phyloP scores from a whole-genome alignment of 2,797 vertebrate species.

The Anniella stebbinsi region DNA sequence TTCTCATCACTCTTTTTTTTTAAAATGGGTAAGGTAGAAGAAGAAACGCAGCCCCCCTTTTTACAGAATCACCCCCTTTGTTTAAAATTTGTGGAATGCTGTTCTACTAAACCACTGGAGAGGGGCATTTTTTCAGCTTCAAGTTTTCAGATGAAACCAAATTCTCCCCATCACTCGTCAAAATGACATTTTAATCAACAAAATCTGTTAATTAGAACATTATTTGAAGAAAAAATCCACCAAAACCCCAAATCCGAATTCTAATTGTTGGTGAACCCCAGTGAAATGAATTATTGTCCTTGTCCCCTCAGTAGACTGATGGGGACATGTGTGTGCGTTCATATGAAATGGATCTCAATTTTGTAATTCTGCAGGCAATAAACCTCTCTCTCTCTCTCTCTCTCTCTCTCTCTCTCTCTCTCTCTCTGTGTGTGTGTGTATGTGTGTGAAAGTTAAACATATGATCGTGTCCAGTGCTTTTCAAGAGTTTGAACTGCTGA shows the following conservation, averaged over 20 bases:
- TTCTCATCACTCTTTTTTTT: neutral
- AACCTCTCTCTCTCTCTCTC: too few relatives aligned
- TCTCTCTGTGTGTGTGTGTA: too few relatives aligned
- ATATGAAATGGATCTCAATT: neutral
- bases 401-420: too few relatives aligned
- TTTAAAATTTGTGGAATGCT: neutral
- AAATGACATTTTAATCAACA: constrained; percentile 24
- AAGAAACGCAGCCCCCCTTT: too few relatives aligned
- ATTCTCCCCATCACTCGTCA: neutral
- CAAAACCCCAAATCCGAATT: neutral
- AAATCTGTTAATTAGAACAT: constrained; percentile 4
- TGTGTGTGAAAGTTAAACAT: neutral
- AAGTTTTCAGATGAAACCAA: neutral
- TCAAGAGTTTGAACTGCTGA: neutral
- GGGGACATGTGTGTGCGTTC: neutral
- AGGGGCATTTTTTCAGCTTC: neutral
- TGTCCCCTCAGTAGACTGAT: neutral
- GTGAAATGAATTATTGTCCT: neutral
- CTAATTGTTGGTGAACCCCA: neutral
- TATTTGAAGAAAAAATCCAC: neutral
- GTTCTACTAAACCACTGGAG: neutral
- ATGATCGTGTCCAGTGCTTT: neutral
- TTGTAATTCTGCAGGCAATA: neutral
- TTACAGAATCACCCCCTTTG: too few relatives aligned
- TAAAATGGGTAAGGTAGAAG: neutral